phyloP scores from a whole-genome alignment of 1,140 invertebrate genomes.

The Drosophila gunungcola region DNA sequence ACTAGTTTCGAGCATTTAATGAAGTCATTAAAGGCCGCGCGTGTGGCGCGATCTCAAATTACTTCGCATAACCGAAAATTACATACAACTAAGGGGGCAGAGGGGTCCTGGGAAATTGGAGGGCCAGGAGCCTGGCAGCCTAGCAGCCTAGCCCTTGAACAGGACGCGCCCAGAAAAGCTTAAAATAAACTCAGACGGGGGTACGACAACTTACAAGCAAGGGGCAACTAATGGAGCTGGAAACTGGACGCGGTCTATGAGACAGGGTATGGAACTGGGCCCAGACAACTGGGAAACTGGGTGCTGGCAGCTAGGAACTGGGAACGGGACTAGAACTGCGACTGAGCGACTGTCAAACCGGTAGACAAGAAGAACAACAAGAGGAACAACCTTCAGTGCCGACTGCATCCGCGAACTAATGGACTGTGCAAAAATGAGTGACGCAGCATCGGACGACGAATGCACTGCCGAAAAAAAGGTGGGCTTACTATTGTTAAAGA shows the following conservation, averaged over 20 bases:
- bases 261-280: conserved; percentile 8
- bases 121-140: background rate
- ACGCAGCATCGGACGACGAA: conserved; percentile 65
- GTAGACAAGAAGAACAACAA: conserved; percentile 51
- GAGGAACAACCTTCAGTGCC: conserved; percentile 67
- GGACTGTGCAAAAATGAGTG: conserved; percentile 81
- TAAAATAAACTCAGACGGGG: conserved; percentile 63
- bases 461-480: conserved; percentile 3
- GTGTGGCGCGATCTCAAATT: conserved; percentile 83
- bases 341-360: conserved; percentile 78
- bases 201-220: conserved; percentile 29
- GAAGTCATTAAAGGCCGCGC: conserved; percentile 83
- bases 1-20: conserved; percentile 80
- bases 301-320: conserved; percentile 13
- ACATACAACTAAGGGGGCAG: conserved; percentile 52
- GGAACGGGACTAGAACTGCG: conserved; percentile 28
- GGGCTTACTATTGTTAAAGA: too few species aligned
- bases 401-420: conserved; percentile 79
- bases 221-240: conserved; percentile 64
- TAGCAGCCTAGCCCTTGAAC: conserved; percentile 33
- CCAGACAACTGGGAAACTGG: background rate
- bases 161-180: conserved; percentile 65
- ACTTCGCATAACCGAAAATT: conserved; percentile 82
- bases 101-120: background rate
- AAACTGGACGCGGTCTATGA: conserved; percentile 34